phyloP scores from a whole-genome alignment of 2,113 vertebrate species.

The Misgurnus mizolepis region DNA sequence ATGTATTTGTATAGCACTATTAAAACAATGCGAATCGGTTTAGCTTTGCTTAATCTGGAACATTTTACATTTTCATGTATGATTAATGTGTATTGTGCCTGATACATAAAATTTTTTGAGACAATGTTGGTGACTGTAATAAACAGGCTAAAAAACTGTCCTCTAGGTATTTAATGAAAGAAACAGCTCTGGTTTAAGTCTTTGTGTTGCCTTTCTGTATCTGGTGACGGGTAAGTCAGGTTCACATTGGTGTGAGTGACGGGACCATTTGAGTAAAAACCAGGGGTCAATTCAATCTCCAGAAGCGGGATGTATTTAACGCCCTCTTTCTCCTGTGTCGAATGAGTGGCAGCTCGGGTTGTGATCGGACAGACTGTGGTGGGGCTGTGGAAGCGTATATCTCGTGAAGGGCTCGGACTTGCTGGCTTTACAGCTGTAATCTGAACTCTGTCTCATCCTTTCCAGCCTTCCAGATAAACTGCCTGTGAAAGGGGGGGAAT shows the following conservation, averaged over 20 bases:
- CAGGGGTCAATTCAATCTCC: slow-evolving; percentile 12
- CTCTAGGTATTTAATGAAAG: neutral
- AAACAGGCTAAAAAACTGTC: neutral
- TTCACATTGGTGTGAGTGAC: slow-evolving; percentile 11
- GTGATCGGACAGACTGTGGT: slow-evolving; percentile 17
- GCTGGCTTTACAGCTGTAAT: slow-evolving; percentile 20
- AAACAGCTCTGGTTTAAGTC: neutral
- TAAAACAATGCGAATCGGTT: too few species aligned
- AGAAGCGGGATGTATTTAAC: slow-evolving; percentile 29
- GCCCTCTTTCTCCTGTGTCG: slow-evolving; percentile 14
- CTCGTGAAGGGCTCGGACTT: slow-evolving; percentile 8
- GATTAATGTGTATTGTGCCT: too few species aligned
- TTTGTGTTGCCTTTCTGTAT: neutral
- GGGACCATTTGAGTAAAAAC: neutral
- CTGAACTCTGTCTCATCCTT: slow-evolving; percentile 8
- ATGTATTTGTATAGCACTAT: too few species aligned
- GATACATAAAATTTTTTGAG: too few species aligned
- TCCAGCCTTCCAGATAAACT: slow-evolving; percentile 26
- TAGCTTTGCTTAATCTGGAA: too few species aligned
- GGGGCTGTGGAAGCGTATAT: slow-evolving; percentile 13
- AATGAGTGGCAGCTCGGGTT: slow-evolving; percentile 19
- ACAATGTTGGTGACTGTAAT: too few species aligned
- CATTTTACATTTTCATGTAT: too few species aligned
- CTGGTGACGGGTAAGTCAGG: slow-evolving; percentile 5
- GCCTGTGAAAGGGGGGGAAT: neutral